Evolutionary conservation across 1,140 invertebrate genomes (phyloP).

Genomic region (Myzus persicae): DNA sequence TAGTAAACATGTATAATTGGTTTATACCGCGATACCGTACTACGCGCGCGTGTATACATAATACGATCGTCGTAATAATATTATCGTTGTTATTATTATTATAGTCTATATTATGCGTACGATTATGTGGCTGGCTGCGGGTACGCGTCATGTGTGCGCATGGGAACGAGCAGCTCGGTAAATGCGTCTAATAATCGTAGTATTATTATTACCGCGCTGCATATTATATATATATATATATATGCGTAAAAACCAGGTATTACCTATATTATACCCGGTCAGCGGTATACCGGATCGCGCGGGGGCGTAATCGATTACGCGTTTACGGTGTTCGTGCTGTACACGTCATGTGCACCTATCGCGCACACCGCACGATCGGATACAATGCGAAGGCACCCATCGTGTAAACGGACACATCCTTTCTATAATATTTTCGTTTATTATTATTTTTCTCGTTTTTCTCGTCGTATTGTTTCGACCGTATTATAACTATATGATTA

Average conservation of each 20-base stretch:
- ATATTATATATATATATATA: neutral
- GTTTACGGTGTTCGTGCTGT: neutral
- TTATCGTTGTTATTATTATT: neutral
- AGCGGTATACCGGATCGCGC: constrained; percentile 1
- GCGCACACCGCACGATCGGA: neutral
- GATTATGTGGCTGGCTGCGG: neutral
- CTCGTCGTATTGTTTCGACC: neutral
- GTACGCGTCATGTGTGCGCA: neutral
- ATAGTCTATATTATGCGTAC: too few species aligned
- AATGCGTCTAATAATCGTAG: neutral
- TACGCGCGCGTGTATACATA: neutral
- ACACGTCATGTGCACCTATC: too few species aligned
- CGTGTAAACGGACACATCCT: neutral
- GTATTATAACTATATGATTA: too few species aligned
- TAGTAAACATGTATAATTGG: neutral
- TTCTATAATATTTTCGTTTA: constrained; percentile 10
- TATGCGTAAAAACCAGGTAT: neutral
- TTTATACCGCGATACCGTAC: neutral
- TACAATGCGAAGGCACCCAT: neutral
- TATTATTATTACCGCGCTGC: neutral
- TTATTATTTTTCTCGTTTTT: neutral
- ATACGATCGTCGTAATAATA: neutral
- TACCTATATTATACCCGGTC: neutral
- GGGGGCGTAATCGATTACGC: neutral
- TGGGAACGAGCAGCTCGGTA: neutral